Conservation (phyloP, 2,797 vertebrate species). For the Catharus ustulatus region DNA sequence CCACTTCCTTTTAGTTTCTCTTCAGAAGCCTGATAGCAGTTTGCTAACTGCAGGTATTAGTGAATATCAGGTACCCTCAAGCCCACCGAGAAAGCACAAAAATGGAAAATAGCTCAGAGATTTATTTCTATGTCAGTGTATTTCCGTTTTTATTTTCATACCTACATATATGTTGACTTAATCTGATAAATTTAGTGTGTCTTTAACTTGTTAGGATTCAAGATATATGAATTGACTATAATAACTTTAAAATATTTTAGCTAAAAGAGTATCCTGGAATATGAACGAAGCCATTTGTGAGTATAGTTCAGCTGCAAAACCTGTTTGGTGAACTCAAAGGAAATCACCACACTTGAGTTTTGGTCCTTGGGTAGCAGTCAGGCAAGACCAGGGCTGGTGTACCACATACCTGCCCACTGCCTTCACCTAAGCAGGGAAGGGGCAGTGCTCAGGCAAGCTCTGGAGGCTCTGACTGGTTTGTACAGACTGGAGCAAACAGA, state of each 20-base stretch:
- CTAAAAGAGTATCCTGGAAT: background rate
- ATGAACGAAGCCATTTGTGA: background rate
- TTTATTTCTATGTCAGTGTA: background rate
- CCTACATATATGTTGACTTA: background rate
- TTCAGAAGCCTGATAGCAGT: background rate
- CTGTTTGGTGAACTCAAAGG: background rate
- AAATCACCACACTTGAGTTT: background rate
- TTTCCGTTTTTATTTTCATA: background rate
- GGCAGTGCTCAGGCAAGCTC: background rate
- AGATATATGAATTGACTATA: background rate
- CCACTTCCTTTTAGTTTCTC: background rate
- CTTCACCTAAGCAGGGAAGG: background rate
- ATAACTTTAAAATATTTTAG: background rate
- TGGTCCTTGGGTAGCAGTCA: background rate
- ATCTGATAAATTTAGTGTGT: background rate
- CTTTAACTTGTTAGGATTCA: background rate
- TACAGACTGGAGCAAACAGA: background rate
- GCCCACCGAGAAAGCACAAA: background rate
- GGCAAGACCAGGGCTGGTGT: background rate
- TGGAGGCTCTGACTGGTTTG: background rate
- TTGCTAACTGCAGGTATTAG: background rate
- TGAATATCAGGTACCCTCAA: background rate
- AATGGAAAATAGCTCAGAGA: background rate
- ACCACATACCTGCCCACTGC: background rate
- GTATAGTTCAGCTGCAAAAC: background rate